Conservation (phyloP, 2,797 vertebrate genomes). For the Lateolabrax maculatus region DNA sequence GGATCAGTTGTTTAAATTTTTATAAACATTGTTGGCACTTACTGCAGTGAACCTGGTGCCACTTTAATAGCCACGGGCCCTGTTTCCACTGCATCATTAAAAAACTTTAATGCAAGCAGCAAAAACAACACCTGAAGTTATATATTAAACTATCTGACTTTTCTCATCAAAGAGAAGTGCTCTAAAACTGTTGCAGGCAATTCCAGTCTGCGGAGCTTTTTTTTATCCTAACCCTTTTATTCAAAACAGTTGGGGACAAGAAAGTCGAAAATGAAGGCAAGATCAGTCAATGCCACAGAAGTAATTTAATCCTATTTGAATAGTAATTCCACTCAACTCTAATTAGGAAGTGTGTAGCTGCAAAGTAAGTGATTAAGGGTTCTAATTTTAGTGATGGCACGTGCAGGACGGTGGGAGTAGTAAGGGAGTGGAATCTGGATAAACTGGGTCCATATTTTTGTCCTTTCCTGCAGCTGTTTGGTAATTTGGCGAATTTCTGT, state of each 20-base stretch:
- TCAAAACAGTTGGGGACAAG: constrained; percentile 58
- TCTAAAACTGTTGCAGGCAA: constrained; percentile 53
- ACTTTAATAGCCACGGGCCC: constrained; percentile 31
- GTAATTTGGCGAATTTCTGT: constrained; percentile 18
- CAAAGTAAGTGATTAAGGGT: constrained; percentile 72
- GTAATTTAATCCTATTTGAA: constrained; percentile 76
- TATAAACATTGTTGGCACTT: constrained; percentile 17
- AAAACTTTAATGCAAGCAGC: constrained; percentile 33
- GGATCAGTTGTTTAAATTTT: not conserved
- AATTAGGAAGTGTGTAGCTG: constrained; percentile 70
- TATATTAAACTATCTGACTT: constrained; percentile 52
- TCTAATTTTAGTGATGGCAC: constrained; percentile 68
- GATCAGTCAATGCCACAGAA: constrained; percentile 72
- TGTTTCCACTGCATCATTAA: constrained; percentile 43
- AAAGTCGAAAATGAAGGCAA: constrained; percentile 68
- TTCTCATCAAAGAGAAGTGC: constrained; percentile 47
- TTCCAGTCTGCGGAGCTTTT: constrained; percentile 20
- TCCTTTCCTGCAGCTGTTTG: constrained; percentile 9
- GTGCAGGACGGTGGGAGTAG: constrained; percentile 41
- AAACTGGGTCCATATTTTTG: not conserved
- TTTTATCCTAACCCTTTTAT: constrained; percentile 40
- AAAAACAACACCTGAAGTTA: constrained; percentile 44
- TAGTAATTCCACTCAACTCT: constrained; percentile 71
- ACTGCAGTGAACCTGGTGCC: constrained; percentile 16
- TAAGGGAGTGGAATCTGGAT: constrained; percentile 13